Conservation (phyloP, 2,797 vertebrate genomes). For the Acanthiza pusilla region DNA sequence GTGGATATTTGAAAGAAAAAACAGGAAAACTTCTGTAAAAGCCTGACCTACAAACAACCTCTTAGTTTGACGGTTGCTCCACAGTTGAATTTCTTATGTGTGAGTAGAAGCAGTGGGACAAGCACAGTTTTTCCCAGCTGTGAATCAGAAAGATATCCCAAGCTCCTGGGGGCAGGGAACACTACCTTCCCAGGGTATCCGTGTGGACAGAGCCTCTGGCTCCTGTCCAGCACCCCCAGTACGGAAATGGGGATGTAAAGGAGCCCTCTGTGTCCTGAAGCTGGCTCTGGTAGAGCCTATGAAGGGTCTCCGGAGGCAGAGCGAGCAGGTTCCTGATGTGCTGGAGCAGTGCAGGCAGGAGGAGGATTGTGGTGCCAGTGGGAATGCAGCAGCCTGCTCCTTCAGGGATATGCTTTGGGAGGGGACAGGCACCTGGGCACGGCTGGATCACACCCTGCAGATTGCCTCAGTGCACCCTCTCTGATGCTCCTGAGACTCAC, state of each 20-base stretch:
- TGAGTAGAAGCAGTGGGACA: not conserved
- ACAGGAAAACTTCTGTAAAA: not conserved
- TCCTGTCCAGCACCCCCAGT: not conserved
- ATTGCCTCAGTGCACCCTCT: not conserved
- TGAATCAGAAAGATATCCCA: not conserved
- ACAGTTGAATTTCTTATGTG: not conserved
- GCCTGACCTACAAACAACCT: not conserved
- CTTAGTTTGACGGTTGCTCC: not conserved
- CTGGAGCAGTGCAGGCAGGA: not conserved
- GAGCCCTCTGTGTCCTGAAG: not conserved
- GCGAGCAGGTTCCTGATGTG: not conserved
- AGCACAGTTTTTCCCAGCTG: not conserved
- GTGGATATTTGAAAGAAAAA: not conserved
- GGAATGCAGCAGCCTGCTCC: not conserved
- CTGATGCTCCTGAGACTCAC: not conserved
- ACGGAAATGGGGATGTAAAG: not conserved
- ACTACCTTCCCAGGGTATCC: not conserved
- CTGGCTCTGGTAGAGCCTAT: not conserved
- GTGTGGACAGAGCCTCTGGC: not conserved
- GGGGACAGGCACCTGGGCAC: rapidly evolving
- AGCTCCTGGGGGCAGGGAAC: rapidly evolving
- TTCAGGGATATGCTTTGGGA: not conserved
- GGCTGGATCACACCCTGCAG: not conserved
- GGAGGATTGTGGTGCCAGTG: not conserved
- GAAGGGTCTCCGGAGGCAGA: not conserved